Base-by-base conservation (phyloP, 2,113 vertebrate genomes). In the Oncorhynchus kisutch region DNA sequence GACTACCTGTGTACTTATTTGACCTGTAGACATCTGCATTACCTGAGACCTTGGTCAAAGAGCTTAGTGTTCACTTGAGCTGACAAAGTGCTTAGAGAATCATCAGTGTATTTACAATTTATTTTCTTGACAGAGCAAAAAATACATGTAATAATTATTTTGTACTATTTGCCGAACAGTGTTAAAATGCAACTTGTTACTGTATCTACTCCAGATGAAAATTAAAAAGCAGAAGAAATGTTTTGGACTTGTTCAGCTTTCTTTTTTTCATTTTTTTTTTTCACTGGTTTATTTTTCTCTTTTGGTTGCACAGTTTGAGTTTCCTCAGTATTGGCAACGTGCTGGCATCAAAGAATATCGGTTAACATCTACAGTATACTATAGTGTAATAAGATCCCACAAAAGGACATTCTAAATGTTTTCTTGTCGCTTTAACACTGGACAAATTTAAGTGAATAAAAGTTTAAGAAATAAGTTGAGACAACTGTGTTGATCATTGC, bases 341-440 rank as follows among this genome's bases (percentile, higher is more conserved):
- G 95, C 96, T 96, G 96, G 95, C 95, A 96, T 98, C 96, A 96
- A 95, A 97, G 96, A 97, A 96, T 96, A 96, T 95, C 92, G 92
- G 96, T 99, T 97, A 97, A 97, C 96, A 96, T 97, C 95, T 95
- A 96, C 82, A 82, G 88, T 91, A 91, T 94, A 95, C 90, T 93
- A 93, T 89, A 94, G 93, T 97, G 95, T 98, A 96, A 96, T 94
- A 94, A 95, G 96, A 97, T 95, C 95, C 96, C 97, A 97, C 97
- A 97, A 99, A 98, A 99, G 97, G 97, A 99, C 95, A 96, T 96
- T 95, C 94, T 96, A 95, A 96, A 95, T 98, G 96, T 98, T 98
- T 97, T 97, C 95, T 96, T 96, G 96, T 98, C 96, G 97, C 96
- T 98, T 98, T 98, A 96, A 96, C 95, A 95, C 95, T 96, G 94